Conservation (phyloP, 2,113 vertebrate genomes). For the Podilymbus podiceps region DNA sequence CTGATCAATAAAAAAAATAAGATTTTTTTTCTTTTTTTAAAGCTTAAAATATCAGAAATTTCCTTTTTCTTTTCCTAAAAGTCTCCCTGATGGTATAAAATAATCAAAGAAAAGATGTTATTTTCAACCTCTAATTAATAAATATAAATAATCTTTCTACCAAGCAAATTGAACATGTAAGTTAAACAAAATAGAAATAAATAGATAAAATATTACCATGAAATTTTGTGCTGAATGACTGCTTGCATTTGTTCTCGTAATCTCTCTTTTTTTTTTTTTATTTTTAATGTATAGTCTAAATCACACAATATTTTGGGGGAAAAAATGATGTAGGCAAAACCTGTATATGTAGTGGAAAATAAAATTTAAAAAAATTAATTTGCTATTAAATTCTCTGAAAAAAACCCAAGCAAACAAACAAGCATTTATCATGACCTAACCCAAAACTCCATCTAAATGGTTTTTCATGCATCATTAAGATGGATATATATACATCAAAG, state of each 20-base stretch:
- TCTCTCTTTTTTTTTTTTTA: too few relatives aligned
- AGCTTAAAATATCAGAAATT: background rate
- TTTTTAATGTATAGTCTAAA: background rate
- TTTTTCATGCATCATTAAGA: background rate
- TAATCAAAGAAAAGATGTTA: background rate
- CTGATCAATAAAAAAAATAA: background rate
- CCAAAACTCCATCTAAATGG: background rate
- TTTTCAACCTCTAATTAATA: background rate
- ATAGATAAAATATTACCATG: background rate
- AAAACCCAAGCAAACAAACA: background rate
- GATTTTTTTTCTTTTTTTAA: background rate
- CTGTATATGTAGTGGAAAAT: background rate
- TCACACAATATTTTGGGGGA: background rate
- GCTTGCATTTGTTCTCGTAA: background rate
- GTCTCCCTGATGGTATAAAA: background rate
- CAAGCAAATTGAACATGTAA: background rate
- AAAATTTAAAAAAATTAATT: accelerated
- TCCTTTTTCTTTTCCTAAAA: background rate
- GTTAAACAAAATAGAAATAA: background rate
- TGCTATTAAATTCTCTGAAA: background rate
- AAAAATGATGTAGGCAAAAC: background rate
- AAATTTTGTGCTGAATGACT: background rate
- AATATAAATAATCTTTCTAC: background rate
- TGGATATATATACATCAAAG: background rate
- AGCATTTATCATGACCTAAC: background rate